Conservation (phyloP, 2,113 vertebrate species). For the Glaucidium brasilianum region DNA sequence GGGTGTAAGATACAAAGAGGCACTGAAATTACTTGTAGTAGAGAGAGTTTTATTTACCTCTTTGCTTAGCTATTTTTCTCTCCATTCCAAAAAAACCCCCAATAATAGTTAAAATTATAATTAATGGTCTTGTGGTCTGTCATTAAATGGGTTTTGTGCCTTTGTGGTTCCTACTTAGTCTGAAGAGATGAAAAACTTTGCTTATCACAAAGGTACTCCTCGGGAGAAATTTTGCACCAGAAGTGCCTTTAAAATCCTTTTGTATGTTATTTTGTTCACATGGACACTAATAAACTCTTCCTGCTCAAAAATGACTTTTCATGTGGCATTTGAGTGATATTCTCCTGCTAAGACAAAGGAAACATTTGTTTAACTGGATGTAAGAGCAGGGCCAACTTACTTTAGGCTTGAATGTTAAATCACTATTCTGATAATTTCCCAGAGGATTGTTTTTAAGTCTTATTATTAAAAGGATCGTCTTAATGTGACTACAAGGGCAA, state of each 20-base stretch:
- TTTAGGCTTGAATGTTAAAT: not conserved
- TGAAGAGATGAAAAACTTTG: not conserved
- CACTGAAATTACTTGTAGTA: not conserved
- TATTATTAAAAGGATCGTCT: not conserved
- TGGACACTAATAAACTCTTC: not conserved
- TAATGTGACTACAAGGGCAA: conserved; percentile 6
- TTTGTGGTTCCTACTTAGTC: not conserved
- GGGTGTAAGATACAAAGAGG: not conserved
- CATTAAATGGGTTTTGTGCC: not conserved
- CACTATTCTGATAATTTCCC: not conserved
- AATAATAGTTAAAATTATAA: not conserved
- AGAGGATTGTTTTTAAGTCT: not conserved
- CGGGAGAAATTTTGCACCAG: not conserved
- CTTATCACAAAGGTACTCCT: not conserved
- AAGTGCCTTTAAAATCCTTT: not conserved
- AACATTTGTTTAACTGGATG: not conserved
- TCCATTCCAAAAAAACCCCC: not conserved
- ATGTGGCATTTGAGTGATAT: not conserved
- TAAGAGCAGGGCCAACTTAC: not conserved
- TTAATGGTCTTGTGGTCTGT: not conserved
- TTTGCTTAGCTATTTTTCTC: not conserved
- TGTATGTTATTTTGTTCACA: not conserved
- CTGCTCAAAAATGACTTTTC: not conserved
- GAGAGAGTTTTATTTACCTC: not conserved
- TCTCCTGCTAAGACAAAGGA: not conserved